Conservation (phyloP, 2,113 vertebrate genomes). For the Athene cunicularia region DNA sequence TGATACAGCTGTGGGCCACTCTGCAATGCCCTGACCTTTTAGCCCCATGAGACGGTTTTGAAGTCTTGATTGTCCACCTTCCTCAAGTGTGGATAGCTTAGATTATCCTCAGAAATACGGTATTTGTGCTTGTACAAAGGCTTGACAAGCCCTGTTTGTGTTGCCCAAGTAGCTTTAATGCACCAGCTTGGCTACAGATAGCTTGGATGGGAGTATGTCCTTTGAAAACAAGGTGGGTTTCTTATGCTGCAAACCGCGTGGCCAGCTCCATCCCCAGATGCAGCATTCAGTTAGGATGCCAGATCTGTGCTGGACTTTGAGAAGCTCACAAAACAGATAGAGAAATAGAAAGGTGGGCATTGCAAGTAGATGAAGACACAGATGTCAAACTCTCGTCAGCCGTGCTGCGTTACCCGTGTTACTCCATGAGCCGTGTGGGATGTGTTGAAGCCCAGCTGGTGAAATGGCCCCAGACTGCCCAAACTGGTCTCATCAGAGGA, state of each 20-base stretch:
- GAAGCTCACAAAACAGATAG: background rate
- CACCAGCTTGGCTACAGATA: rapidly evolving
- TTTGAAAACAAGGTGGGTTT: background rate
- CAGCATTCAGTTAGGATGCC: background rate
- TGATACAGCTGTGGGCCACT: rapidly evolving
- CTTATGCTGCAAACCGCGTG: rapidly evolving
- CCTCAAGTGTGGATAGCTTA: background rate
- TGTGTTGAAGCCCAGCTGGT: rapidly evolving
- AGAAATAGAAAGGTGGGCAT: background rate
- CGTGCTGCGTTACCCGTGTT: rapidly evolving
- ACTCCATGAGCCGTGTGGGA: rapidly evolving
- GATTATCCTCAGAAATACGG: background rate
- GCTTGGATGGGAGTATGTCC: rapidly evolving
- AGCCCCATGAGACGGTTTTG: rapidly evolving
- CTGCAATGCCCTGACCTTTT: background rate
- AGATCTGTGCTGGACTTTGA: rapidly evolving
- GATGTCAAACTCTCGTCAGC: background rate
- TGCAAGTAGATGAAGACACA: background rate
- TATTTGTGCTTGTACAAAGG: background rate
- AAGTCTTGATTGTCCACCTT: background rate
- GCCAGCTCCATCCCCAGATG: background rate
- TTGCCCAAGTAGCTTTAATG: background rate
- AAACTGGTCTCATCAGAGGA: background rate
- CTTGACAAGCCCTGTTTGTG: background rate
- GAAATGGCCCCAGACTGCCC: background rate